These are phyloP conservation scores for Anolis sagrei DNA, from an alignment of 2,113 vertebrate genomes.

Conservation along the genomic window DNA sequence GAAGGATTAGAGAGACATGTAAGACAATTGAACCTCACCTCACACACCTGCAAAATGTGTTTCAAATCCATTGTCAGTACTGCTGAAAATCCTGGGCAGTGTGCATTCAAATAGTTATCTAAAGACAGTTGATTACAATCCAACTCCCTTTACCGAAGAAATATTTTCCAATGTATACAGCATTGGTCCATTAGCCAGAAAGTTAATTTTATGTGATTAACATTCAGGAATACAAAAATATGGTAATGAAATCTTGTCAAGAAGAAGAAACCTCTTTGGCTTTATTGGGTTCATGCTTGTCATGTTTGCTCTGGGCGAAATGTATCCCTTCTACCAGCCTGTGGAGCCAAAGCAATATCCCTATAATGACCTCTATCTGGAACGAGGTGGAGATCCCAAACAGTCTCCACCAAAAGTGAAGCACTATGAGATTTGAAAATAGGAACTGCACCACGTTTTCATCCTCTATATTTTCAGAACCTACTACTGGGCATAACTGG, in stretches of 20 bases:
- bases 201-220: neutral
- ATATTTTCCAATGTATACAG: neutral
- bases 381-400: slow-evolving; percentile 87
- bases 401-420: slow-evolving; percentile 77
- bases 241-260: neutral
- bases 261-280: no score
- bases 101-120: neutral
- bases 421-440: slow-evolving; percentile 88
- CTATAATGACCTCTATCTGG: slow-evolving; percentile 89
- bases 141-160: neutral
- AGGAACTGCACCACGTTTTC: neutral
- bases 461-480: neutral
- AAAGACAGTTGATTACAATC: neutral
- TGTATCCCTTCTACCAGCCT: no score
- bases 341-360: slow-evolving; percentile 96
- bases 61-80: neutral
- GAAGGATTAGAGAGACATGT: neutral
- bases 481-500: neutral
- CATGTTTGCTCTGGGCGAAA: no score
- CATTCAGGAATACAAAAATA: neutral
- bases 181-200: no score
- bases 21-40: slow-evolving; percentile 27
- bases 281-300: no score
- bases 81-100: neutral
- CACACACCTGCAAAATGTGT: neutral